Evolutionary conservation across 1,140 invertebrate genomes (phyloP).

Genomic region (Lepidotrigona ventralis): DNA sequence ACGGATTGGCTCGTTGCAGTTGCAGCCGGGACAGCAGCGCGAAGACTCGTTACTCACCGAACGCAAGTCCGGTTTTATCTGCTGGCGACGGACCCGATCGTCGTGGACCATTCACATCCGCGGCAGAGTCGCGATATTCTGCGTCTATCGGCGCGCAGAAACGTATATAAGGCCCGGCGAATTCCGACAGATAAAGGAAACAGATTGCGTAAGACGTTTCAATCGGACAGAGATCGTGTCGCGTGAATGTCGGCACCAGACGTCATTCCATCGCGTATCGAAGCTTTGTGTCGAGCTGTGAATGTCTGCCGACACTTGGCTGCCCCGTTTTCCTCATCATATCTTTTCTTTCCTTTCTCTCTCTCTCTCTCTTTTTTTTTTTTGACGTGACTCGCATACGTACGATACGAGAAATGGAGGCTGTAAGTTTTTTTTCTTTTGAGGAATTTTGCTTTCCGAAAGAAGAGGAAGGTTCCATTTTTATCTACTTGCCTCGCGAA

Average conservation of each 20-base stretch:
- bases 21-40: slow-evolving; percentile 36
- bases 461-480: too few relatives aligned
- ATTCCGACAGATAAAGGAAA: slow-evolving; percentile 20
- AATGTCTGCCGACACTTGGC: not conserved
- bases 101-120: slow-evolving; percentile 37
- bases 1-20: not conserved
- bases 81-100: slow-evolving; percentile 5
- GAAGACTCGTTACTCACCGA: slow-evolving; percentile 70
- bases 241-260: not conserved
- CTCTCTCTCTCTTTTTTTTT: too few relatives aligned
- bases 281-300: too few relatives aligned
- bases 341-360: not conserved
- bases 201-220: not conserved
- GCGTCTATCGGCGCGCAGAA: slow-evolving; percentile 9
- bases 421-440: too few relatives aligned
- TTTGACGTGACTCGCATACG: too few relatives aligned
- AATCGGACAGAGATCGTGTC: not conserved
- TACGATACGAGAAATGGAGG: too few relatives aligned
- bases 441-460: too few relatives aligned
- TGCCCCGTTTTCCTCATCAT: not conserved
- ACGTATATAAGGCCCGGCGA: not conserved
- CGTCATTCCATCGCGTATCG: not conserved
- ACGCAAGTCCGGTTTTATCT: slow-evolving; percentile 58
- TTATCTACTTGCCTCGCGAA: too few relatives aligned
- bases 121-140: not conserved